phyloP scores from a whole-genome alignment of 2,113 vertebrate genomes.

The Romanogobio albipinnatus region DNA sequence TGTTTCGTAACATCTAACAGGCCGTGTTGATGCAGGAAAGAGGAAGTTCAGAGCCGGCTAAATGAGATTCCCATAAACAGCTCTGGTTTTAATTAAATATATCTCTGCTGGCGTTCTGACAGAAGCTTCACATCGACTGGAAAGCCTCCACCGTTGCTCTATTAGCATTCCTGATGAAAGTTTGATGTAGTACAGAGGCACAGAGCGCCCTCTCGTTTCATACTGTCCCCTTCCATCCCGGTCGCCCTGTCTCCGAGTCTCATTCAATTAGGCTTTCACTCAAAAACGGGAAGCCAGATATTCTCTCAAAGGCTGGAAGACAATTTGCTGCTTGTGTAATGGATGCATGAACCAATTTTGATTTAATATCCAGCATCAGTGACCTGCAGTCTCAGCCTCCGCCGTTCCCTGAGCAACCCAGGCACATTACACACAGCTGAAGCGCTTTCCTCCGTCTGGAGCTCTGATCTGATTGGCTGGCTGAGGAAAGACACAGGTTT shows the following conservation, averaged over 20 bases:
- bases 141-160: background rate
- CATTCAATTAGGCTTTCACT: conserved; percentile 1
- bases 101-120: conserved; percentile 44
- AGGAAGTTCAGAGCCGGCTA: conserved; percentile 14
- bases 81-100: conserved; percentile 55
- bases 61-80: conserved; percentile 37
- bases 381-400: background rate
- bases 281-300: background rate
- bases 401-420: background rate
- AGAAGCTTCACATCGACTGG: conserved; percentile 30
- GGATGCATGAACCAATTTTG: background rate
- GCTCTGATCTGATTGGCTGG: too few species aligned
- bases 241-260: background rate
- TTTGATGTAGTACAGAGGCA: conserved; percentile 38
- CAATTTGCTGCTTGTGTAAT: background rate
- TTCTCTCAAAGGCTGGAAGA: conserved; percentile 30
- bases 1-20: conserved; percentile 8
- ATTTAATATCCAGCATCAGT: conserved; percentile 26
- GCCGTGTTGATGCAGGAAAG: conserved; percentile 11
- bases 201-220: background rate
- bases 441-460: background rate
- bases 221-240: background rate
- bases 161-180: conserved; percentile 6
- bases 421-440: background rate
- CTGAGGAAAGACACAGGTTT: background rate